phyloP scores from a whole-genome alignment of 2,888 invertebrate genomes.

The Ochropacha duplaris region DNA sequence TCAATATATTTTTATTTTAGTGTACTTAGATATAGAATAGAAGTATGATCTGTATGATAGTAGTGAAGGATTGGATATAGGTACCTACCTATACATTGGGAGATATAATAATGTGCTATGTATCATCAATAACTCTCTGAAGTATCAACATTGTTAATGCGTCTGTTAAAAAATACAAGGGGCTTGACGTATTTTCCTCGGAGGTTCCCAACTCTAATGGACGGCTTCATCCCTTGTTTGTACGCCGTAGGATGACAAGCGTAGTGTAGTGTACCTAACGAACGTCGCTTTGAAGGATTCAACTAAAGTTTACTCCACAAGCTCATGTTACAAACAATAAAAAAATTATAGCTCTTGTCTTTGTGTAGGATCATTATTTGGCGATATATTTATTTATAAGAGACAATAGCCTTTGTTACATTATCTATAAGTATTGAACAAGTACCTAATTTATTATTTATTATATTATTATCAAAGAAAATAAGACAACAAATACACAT shows the following conservation, averaged over 20 bases:
- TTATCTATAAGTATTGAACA: neutral
- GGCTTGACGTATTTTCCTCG: slow-evolving; percentile 33
- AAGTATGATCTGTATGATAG: no score
- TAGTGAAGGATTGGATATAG: no score
- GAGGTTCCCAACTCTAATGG: slow-evolving; percentile 53
- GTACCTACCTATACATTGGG: no score
- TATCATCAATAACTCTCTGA: neutral
- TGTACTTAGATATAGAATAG: no score
- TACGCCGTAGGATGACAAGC: slow-evolving; percentile 41
- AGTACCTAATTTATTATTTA: no score
- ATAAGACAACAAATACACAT: no score
- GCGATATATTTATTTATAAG: neutral
- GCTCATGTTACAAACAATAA: neutral
- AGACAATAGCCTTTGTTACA: neutral
- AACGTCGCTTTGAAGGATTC: slow-evolving; percentile 29
- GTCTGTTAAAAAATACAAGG: slow-evolving; percentile 12
- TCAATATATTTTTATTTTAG: no score
- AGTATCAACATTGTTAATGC: neutral
- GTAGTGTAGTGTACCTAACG: slow-evolving; percentile 34
- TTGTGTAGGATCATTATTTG: neutral
- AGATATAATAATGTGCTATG: no score
- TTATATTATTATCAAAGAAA: no score
- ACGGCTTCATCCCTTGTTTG: slow-evolving; percentile 56
- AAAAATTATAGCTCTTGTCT: neutral
- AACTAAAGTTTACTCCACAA: slow-evolving; percentile 21